phyloP scores from a whole-genome alignment of 2,888 invertebrate genomes.

The Leptopterna dolabrata region DNA sequence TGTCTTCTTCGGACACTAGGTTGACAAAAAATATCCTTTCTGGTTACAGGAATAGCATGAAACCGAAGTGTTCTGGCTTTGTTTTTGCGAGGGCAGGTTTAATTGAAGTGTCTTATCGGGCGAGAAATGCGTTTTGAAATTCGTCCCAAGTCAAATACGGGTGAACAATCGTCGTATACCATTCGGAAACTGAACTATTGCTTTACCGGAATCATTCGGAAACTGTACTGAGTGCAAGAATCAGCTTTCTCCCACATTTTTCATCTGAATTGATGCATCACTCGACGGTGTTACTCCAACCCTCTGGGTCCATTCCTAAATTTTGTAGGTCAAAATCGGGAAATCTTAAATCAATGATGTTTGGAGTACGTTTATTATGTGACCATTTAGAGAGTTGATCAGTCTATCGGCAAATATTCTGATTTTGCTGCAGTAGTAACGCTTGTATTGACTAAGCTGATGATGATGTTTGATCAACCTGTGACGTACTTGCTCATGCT shows the following conservation, averaged over 20 bases:
- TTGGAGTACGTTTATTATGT: too few species aligned
- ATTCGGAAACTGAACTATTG: too few species aligned
- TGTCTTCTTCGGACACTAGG: neutral
- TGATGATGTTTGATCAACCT: neutral
- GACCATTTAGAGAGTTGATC: neutral
- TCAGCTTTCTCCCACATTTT: neutral
- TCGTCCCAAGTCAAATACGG: slow-evolving; percentile 6
- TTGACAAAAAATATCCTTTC: neutral
- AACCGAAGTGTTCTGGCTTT: neutral
- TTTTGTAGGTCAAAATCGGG: neutral
- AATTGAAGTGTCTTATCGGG: neutral
- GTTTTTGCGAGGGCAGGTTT: neutral
- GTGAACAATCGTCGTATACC: slow-evolving; percentile 24
- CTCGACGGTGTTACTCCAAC: slow-evolving; percentile 28
- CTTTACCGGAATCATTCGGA: neutral
- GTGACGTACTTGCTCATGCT: neutral
- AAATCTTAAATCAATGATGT: neutral
- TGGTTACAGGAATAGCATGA: neutral
- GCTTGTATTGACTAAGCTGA: neutral
- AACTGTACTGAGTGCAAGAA: neutral
- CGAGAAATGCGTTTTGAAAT: neutral
- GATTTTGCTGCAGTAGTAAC: neutral
- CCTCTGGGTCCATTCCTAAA: neutral
- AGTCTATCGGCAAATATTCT: neutral
- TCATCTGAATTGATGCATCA: neutral